These are phyloP conservation scores for Microcebus tavaratra DNA, from an alignment of 2,113 vertebrate species.

Conservation along the genomic window DNA sequence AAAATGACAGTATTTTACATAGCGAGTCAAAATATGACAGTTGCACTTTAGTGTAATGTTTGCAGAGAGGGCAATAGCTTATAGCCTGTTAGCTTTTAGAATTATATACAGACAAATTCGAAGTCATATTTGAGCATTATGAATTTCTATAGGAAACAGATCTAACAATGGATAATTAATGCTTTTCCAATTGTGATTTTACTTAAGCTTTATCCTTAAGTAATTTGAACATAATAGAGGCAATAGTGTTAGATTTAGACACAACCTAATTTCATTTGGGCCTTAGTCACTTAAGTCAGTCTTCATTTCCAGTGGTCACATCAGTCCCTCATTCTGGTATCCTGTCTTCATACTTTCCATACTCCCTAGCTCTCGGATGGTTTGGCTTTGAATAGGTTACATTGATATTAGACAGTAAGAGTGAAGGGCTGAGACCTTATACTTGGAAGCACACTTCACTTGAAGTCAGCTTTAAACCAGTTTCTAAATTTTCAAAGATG, in stretches of 20 bases:
- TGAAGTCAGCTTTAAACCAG: neutral
- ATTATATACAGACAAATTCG: neutral
- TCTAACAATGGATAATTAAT: neutral
- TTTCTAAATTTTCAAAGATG: neutral
- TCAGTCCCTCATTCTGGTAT: neutral
- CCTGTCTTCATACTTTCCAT: neutral
- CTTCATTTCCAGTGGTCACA: neutral
- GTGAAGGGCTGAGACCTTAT: neutral
- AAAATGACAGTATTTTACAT: neutral
- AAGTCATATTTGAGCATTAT: neutral
- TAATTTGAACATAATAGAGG: neutral
- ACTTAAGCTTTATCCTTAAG: conserved; percentile 1
- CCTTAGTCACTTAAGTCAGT: neutral
- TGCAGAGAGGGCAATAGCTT: neutral
- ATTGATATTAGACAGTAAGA: neutral
- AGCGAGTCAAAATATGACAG: neutral
- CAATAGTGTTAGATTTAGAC: neutral
- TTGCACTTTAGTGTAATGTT: neutral
- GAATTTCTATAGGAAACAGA: neutral
- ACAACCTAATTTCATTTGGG: neutral
- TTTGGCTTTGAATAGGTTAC: neutral
- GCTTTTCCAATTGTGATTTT: neutral
- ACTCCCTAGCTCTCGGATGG: neutral
- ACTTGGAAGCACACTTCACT: neutral
- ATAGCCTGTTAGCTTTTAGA: neutral